Base-by-base conservation (phyloP, 2,888 invertebrate genomes). In the Hypselothyrea guttata region DNA sequence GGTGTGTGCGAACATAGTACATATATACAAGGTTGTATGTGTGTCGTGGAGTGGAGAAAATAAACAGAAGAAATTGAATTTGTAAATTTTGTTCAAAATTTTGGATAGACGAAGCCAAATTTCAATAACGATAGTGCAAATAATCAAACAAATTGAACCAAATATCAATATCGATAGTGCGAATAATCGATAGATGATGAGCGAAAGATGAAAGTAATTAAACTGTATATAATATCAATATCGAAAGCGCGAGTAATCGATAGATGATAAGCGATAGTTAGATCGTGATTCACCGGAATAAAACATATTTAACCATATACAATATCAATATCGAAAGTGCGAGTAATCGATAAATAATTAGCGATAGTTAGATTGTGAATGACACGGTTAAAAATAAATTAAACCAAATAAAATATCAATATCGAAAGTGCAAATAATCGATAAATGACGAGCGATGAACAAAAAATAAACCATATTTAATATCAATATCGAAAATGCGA, bases 21-120 rank as follows among this genome's bases (percentile, higher is more conserved):
- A 12, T 61, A 53, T 58, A 34, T 44, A 64, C 47, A 57, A 44
- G 16, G 16, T 44, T 27, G 9, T 9, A 31, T 41, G 51, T 42
- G 9, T 33, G 38, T 47, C 45, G 16, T 31, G 16, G 42, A 15
- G 42, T 46, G 69, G 49, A 58, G 7, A 38, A 51, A 53, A 70
- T 49, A 64, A 60, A 56, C 27, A 55, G 49, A 51, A 62, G 16
- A 37, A 44, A 52, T 4, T 42, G 27, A 47, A 49, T 34, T 38
- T 54, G 12, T 47, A 33, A 41, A 52, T 38, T 30, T 52, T 53
- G 7, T 16, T 27, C n/a, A 31, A 34, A 56, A 45, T 49, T 64
- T 64, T 8, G 46, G 9, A n/a, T n/a, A n/a, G n/a, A n/a, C n/a
- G n/a, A n/a, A n/a, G 4, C 12, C 27, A 9, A 45, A 38, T 38